Base-by-base conservation (phyloP, 2,888 invertebrate genomes). In the Ormyrus thymus region DNA sequence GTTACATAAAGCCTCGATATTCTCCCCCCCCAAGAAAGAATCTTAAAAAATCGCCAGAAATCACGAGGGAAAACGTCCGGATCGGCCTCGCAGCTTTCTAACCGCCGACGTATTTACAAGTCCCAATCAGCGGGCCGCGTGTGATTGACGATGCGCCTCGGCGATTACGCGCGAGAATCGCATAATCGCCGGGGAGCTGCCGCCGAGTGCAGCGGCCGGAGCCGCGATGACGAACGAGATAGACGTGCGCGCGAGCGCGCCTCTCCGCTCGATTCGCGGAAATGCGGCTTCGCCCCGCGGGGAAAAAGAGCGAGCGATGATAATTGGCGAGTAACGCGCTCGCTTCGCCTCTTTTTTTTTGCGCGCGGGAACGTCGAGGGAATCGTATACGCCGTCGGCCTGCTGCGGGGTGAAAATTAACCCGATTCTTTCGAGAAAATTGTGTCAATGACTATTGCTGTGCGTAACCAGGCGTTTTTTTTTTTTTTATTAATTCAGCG, bases 91-190 rank as follows among this genome's bases (percentile, higher is more conserved):
- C 6, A 5, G 55, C 64, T 73, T 73, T 73, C 64, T 73, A 62
- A 61, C 53, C 29, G 29, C 48, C 9, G 50, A 7, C 43, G 56
- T 51, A 65, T 59, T 78, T 59, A 50, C 66, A 29, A 78, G 15
- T 61, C 7, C 45, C 62, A 61, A 68, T 68, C 61, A 72, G 11
- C 73, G 65, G 65, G 55, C 68, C 56, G 55, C 13, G 48, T 29
- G 4, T 72, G 72, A 78, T 72, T 72, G 66, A 78, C 58, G 77
- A 78, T 68, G 72, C 59, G 48, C 48, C 53, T 15, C 45, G 9
- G 10, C 46, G 65, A 76, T 76, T 70, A 64, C 73, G 43, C 13
- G 43, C 51, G 51, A 53, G 53, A 15, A 76, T 76, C 69, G 50
- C 62, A 46, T 55, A 62, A 56, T 50, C 65, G 51, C 8, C n/a